Percentiles rank a stretch among this genome's conserved stretches.
phyloP scores from a whole-genome alignment of 1,140 invertebrate species.

The Venustaconcha ellipsiformis region DNA sequence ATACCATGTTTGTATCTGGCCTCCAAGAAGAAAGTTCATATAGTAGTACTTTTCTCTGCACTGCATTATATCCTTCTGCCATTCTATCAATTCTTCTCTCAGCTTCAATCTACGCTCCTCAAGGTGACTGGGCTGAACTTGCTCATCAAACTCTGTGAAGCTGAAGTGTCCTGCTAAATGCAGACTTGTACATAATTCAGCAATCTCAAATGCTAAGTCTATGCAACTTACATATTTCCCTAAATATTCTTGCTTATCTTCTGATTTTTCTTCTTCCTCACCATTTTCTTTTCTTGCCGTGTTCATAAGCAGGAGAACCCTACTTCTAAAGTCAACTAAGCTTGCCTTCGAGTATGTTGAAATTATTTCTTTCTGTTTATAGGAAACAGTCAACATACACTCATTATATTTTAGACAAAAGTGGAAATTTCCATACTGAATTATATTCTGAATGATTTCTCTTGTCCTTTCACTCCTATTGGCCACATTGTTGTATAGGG shows the following conservation, averaged over 20 bases:
- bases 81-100: neutral
- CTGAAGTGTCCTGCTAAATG: constrained; percentile 23
- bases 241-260: constrained; percentile 5
- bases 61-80: neutral
- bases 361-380: constrained; percentile 1
- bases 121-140: neutral
- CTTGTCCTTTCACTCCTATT: constrained; percentile 34
- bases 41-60: constrained; percentile 16
- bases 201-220: constrained; percentile 11
- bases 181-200: neutral
- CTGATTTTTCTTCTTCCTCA: neutral
- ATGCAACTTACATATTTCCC: constrained; percentile 13
- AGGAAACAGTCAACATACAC: constrained; percentile 22
- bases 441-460: constrained; percentile 24
- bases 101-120: neutral
- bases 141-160: neutral
- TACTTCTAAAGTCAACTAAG: constrained; percentile 28
- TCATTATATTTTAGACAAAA: constrained; percentile 4
- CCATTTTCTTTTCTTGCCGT: constrained; percentile 34
- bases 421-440: neutral
- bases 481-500: constrained; percentile 31
- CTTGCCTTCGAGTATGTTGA: neutral
- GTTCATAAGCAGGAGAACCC: constrained; percentile 39
- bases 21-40: constrained; percentile 21
- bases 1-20: constrained; percentile 2